Conservation (phyloP, 2,113 vertebrate species). For the Accipiter cooperii region DNA sequence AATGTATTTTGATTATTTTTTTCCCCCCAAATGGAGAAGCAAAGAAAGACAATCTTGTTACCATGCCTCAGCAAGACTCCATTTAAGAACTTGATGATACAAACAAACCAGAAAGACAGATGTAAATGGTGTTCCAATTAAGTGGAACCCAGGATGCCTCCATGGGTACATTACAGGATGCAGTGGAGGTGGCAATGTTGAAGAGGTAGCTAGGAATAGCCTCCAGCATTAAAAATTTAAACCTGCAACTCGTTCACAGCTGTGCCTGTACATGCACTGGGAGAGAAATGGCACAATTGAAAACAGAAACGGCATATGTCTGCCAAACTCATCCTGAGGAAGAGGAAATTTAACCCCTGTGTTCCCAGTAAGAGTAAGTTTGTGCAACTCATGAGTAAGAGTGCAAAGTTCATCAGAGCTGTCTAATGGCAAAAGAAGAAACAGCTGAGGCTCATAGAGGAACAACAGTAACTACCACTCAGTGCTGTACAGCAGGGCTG, state of each 20-base stretch:
- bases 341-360: neutral
- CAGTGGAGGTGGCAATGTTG: neutral
- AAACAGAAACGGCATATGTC: neutral
- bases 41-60: neutral
- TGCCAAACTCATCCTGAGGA: neutral
- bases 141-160: conserved; percentile 13
- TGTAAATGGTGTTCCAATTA: conserved; percentile 32
- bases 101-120: conserved; percentile 8
- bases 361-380: neutral
- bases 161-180: neutral
- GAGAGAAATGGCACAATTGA: neutral
- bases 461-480: neutral
- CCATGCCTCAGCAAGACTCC: neutral
- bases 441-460: neutral
- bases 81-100: neutral
- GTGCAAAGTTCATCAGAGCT: neutral
- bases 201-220: conserved; percentile 33
- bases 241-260: neutral
- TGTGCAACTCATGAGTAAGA: too few species aligned
- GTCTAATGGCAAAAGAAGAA: neutral
- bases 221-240: conserved; percentile 59
- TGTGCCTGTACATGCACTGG: conserved; percentile 3
- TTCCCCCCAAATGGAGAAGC: neutral
- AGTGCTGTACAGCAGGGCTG: neutral
- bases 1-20: neutral